These are phyloP conservation scores for Spondyliosoma cantharus DNA, from an alignment of 2,797 vertebrate genomes.

Conservation along the genomic window DNA sequence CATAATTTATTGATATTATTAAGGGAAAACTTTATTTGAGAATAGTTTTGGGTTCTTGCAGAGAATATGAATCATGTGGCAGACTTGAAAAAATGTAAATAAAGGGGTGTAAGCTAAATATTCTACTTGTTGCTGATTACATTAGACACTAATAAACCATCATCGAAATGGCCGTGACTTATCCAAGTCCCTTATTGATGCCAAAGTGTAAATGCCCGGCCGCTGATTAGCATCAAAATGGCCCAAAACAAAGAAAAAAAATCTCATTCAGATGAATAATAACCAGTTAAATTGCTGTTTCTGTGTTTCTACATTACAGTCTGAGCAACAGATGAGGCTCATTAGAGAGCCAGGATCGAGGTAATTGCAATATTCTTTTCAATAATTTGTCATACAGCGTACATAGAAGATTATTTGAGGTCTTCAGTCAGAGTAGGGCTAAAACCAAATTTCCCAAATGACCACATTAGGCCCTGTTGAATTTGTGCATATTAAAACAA, in stretches of 20 bases:
- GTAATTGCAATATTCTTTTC: constrained; percentile 25
- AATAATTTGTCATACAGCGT: background rate
- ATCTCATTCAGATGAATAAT: background rate
- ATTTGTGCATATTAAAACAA: constrained; percentile 35
- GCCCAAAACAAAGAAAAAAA: background rate
- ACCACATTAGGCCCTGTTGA: background rate
- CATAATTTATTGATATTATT: background rate
- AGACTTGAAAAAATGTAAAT: background rate
- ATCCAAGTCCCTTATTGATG: background rate
- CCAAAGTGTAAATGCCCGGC: background rate
- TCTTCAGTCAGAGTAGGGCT: background rate
- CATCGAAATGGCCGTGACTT: background rate
- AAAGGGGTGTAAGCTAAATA: background rate
- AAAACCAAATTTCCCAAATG: background rate
- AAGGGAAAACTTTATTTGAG: background rate
- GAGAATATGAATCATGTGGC: background rate
- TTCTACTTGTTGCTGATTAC: background rate
- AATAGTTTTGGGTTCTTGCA: background rate
- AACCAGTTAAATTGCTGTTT: background rate
- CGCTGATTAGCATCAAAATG: background rate
- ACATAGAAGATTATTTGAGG: background rate
- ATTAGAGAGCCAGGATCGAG: constrained; percentile 16
- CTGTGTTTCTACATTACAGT: constrained; percentile 1
- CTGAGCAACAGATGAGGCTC: constrained; percentile 29
- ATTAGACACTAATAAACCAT: background rate